Percentiles rank a stretch among this genome's conserved stretches.
Evolutionary conservation across 2,888 invertebrate species (phyloP).

Genomic region (Meteorus colon): DNA sequence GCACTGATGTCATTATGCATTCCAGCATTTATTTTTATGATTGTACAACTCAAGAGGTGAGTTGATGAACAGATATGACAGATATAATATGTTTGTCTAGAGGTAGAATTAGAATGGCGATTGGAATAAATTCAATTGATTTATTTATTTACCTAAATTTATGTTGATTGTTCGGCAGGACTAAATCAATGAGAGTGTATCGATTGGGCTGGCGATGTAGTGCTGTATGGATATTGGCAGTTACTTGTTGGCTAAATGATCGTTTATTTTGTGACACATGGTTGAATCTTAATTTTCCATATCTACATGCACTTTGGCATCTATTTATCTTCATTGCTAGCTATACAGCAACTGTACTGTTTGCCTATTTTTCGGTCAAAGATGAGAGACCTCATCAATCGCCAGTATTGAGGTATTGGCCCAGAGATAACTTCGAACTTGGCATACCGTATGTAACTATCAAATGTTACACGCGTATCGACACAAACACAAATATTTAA

Average conservation of each 20-base stretch:
- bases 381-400: conserved; percentile 83
- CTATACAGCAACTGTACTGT: conserved; percentile 84
- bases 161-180: conserved; percentile 70
- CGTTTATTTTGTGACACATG: conserved; percentile 86
- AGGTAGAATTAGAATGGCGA: neutral
- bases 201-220: conserved; percentile 83
- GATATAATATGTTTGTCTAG: conserved; percentile 35
- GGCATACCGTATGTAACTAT: conserved; percentile 85
- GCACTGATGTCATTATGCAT: conserved; percentile 84
- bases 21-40: conserved; percentile 81
- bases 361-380: conserved; percentile 85
- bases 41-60: conserved; percentile 81
- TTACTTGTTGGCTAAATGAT: conserved; percentile 86
- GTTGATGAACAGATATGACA: conserved; percentile 35
- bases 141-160: conserved; percentile 37
- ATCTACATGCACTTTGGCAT: conserved; percentile 90
- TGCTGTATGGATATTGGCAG: conserved; percentile 81
- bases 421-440: conserved; percentile 83
- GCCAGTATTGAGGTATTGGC: conserved; percentile 85
- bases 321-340: conserved; percentile 86
- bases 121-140: neutral
- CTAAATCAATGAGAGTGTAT: conserved; percentile 80
- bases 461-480: conserved; percentile 76
- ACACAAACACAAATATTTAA: conserved; percentile 75
- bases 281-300: conserved; percentile 86